These are phyloP conservation scores for Leptoclinus maculatus DNA, from an alignment of 2,797 vertebrate species.

Conservation along the genomic window DNA sequence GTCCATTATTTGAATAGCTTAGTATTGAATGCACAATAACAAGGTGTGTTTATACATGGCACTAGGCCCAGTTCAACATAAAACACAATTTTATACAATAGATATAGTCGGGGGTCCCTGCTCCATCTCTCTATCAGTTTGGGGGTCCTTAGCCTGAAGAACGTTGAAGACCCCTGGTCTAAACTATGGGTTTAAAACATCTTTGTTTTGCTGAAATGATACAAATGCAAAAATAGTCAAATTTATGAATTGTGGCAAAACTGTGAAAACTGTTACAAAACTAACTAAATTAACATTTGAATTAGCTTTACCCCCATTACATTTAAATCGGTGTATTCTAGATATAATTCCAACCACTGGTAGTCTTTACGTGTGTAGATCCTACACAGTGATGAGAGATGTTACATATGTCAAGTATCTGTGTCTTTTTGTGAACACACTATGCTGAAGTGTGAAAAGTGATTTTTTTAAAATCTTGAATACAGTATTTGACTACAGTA, in stretches of 20 bases:
- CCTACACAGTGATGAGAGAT: not conserved
- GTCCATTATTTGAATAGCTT: no score
- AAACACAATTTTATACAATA: no score
- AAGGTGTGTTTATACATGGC: no score
- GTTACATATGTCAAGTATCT: constrained; percentile 4
- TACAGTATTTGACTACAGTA: constrained; percentile 11
- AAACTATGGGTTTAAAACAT: not conserved
- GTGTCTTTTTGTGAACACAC: constrained; percentile 17
- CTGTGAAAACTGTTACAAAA: constrained; percentile 7
- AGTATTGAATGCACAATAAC: no score
- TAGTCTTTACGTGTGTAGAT: not conserved
- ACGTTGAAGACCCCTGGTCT: no score
- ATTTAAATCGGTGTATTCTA: not conserved
- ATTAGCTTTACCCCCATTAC: not conserved
- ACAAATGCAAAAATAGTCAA: not conserved
- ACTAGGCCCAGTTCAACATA: no score
- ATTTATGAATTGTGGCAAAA: constrained; percentile 7
- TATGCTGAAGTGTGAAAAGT: not conserved
- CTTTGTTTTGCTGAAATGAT: not conserved
- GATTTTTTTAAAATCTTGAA: constrained; percentile 15
- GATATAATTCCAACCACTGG: not conserved
- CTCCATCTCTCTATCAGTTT: no score
- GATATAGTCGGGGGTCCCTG: no score
- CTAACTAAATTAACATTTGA: not conserved
- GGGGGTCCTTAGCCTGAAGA: no score